A percentile compares a stretch with the other conserved stretches of the same genome.
Conservation (phyloP, 1,140 invertebrate species). For the Monochamus saltuarius region DNA sequence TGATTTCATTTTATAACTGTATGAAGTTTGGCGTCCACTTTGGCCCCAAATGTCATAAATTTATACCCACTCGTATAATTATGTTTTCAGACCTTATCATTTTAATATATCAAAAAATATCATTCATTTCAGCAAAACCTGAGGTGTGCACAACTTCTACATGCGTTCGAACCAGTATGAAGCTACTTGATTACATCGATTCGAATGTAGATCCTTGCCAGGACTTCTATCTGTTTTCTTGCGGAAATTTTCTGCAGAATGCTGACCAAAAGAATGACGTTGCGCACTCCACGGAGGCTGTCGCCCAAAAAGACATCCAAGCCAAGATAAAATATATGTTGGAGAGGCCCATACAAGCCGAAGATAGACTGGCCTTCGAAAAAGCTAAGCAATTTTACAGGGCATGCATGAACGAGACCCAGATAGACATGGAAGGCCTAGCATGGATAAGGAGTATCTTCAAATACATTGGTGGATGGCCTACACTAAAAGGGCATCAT, state of each 20-base stretch:
- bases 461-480: slow-evolving; percentile 62
- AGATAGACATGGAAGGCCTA: slow-evolving; percentile 46
- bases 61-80: too few species aligned
- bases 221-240: slow-evolving; percentile 89
- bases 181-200: slow-evolving; percentile 68
- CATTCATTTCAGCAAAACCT: slow-evolving; percentile 28
- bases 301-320: slow-evolving; percentile 31
- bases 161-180: slow-evolving; percentile 31
- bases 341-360: slow-evolving; percentile 26
- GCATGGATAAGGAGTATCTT: slow-evolving; percentile 54
- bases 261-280: slow-evolving; percentile 29
- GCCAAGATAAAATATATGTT: slow-evolving; percentile 34
- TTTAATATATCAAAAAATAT: too few species aligned
- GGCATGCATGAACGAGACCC: slow-evolving; percentile 44
- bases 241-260: slow-evolving; percentile 57
- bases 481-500: slow-evolving; percentile 55
- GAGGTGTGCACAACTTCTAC: slow-evolving; percentile 30
- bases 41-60: too few species aligned
- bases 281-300: slow-evolving; percentile 25
- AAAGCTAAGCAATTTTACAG: slow-evolving; percentile 41
- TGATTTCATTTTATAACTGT: too few species aligned
- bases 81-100: too few species aligned
- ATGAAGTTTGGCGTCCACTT: too few species aligned
- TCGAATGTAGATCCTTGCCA: slow-evolving; percentile 74
- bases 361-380: slow-evolving; percentile 33